Percentiles rank a stretch among this genome's conserved stretches.
Conservation (phyloP, 2,113 vertebrate genomes). For the Gobiocypris rarus region DNA sequence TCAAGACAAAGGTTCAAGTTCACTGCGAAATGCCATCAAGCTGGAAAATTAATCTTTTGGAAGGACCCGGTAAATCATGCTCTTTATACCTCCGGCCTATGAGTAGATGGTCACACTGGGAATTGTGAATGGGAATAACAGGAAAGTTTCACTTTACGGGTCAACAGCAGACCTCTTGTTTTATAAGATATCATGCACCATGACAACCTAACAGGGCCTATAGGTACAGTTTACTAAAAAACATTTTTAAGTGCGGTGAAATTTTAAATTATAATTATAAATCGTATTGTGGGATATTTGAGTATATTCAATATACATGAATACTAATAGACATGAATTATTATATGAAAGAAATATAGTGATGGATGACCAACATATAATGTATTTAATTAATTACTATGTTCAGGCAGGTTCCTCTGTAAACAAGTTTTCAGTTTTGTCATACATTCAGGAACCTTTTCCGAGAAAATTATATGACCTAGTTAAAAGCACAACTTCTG, state of each 20-base stretch:
- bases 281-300: neutral
- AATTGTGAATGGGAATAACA: slow-evolving; percentile 51
- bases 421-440: neutral
- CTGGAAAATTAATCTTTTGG: slow-evolving; percentile 46
- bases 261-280: neutral
- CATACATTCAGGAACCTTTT: neutral
- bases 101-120: slow-evolving; percentile 38
- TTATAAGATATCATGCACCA: slow-evolving; percentile 19
- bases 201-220: neutral
- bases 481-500: slow-evolving; percentile 1
- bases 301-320: slow-evolving; percentile 5
- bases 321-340: neutral
- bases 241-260: neutral
- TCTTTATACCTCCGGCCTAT: slow-evolving; percentile 45
- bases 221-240: neutral
- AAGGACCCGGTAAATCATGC: slow-evolving; percentile 44
- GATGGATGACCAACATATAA: neutral
- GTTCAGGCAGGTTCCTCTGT: slow-evolving; percentile 15
- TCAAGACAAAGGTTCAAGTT: slow-evolving; percentile 7
- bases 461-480: slow-evolving; percentile 35
- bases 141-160: slow-evolving; percentile 24
- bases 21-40: slow-evolving; percentile 6
- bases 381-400: neutral
- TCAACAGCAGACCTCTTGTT: slow-evolving; percentile 30
- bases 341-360: neutral